Evolutionary conservation across 2,797 vertebrate genomes (phyloP), one percentile per base, ranked within the genome.

Genomic region (Tokudaia muenninki): DNA sequence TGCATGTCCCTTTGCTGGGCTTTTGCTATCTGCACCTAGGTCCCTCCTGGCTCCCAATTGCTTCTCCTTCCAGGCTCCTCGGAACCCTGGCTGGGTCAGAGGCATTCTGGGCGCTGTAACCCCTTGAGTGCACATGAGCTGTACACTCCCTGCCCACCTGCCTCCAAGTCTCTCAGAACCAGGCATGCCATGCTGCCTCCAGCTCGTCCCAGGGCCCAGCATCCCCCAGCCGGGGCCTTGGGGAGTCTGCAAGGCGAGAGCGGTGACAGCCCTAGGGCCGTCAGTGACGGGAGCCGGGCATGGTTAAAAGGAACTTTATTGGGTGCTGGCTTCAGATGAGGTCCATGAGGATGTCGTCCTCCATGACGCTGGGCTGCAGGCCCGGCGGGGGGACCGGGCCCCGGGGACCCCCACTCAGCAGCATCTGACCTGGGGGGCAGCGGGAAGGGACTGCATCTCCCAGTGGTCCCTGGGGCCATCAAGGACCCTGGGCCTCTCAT

Each of bases 291-390:
- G 97, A 97, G 97, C 90, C 95, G 98, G 98, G 97, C 37, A 8
- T 65, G 96, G 97, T 97, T 97, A 83, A 96, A 97, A 97, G 97
- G 97, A 98, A 96, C 97, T 98, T 98, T 98, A 98, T 98, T 98
- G 97, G 98, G 96, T 94, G 95, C 77, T 74, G 87, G 96, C 57
- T 91, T 99, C 98, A 99, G 96, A 99, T 99, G 63, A 99, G 99
- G 97, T 99, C 99, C 99, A 99, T 99, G 86, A 99, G 99, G 97
- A 99, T 99, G 97, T 99, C 99, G 26, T 99, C 99, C 97, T 99
- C 99, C 99, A 99, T 99, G 93, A 99, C 98, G 17, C 99, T 99
- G 97, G 99, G 99, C 94, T 99, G 99, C 87, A 99, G 99, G 86
- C 99, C 99, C 1, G 99, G 98, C 97, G 99, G 99, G 2, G 99